Evolutionary conservation across 2,113 vertebrate species (phyloP), one percentile per base, ranked within the genome.

Genomic region (Camelus bactrianus): DNA sequence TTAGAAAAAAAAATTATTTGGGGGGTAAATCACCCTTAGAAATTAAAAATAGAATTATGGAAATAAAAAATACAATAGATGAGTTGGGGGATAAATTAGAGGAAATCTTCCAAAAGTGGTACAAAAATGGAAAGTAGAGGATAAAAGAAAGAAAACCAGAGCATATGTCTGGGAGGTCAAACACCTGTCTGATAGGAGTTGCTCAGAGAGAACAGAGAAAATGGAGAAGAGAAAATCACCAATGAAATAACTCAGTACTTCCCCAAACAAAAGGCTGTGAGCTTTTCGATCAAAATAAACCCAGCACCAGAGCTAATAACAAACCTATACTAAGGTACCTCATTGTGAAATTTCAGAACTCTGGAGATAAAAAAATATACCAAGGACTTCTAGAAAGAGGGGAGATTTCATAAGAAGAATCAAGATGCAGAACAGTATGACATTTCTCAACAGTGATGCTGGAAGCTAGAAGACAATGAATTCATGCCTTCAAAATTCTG

Each of bases 291-390:
- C 8, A 89, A 82, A 92, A 50, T 70, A 83, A 85, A 56, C 17
- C 56, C 26, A 58, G 20, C 16, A 35, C 11, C 32, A 65, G 48
- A 75, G 26, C 87, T 10, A 58, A 75, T 60, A 65, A 48, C 79
- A 79, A 93, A 77, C 15, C 46, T 76, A 30, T 32, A 67, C 22
- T 69, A 84, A 92, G 26, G 80, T 58, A 38, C 24, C 42, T 58
- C 30, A 38, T 7, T 32, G 5, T 69, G 46, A 92, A 96, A 80
- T 95, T 90, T 77, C 14, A 95, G n/a, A 94, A 85, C 26, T 48
- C 48, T 60, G 35, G 16, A 32, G 26, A 73, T 42, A 76, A 80
- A 64, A n/a, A 72, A 54, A 26, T 32, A 69, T 4, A 7, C 32
- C 30, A 12, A 48, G 50, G 83, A 16, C 12, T 52, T n/a, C 84